Evolutionary conservation across 2,113 vertebrate genomes (phyloP).

Genomic region (Callithrix jacchus): DNA sequence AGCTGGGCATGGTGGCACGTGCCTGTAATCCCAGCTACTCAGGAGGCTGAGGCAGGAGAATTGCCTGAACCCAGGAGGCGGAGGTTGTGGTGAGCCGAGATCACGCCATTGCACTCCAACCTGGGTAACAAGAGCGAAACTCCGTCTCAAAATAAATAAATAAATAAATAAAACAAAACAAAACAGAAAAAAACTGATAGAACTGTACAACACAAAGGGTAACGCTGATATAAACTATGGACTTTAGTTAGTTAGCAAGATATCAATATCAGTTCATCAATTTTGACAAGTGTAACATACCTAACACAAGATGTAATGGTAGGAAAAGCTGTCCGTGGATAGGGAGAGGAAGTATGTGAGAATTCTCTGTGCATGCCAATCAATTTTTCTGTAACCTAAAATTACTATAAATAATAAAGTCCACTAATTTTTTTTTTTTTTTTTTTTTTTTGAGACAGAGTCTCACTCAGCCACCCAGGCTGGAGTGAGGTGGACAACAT

Average conservation of each 20-base stretch:
- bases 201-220: neutral
- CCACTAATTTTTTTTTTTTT: neutral
- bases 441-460: too few relatives aligned
- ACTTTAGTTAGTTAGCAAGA: neutral
- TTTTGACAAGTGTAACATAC: neutral
- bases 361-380: neutral
- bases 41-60: too few relatives aligned
- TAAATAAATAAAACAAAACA: too few relatives aligned
- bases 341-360: neutral
- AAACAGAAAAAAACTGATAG: neutral
- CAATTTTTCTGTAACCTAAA: neutral
- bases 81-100: too few relatives aligned
- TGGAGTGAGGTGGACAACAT: too few relatives aligned
- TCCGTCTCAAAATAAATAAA: too few relatives aligned
- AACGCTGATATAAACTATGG: neutral
- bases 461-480: too few relatives aligned
- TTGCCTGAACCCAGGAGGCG: too few relatives aligned
- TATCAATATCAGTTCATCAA: neutral
- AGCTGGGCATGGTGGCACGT: too few relatives aligned
- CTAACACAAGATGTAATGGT: neutral
- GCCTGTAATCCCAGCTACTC: too few relatives aligned
- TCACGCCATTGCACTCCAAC: too few relatives aligned
- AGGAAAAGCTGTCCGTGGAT: neutral
- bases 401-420: neutral
- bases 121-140: too few relatives aligned